Percentiles rank a stretch among this genome's conserved stretches.
phyloP scores from a whole-genome alignment of 1,140 invertebrate genomes.

The Olivierus martensii region DNA sequence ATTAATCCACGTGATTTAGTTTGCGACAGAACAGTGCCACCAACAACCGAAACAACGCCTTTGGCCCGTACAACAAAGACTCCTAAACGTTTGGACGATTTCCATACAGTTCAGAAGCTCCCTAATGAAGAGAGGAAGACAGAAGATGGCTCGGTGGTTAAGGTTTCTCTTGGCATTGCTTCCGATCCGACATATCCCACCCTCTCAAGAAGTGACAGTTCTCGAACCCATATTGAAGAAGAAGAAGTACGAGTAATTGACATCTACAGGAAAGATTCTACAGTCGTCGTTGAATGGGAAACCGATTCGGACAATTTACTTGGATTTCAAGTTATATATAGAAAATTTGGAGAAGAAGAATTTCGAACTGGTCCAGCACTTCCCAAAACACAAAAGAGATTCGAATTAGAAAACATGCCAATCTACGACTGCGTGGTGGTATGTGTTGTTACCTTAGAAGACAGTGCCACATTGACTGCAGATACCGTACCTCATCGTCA shows the following conservation, averaged over 20 bases:
- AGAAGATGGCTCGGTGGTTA: neutral
- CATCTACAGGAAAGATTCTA: conserved; percentile 43
- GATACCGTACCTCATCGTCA: conserved; percentile 70
- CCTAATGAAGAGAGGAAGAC: neutral
- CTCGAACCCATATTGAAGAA: neutral
- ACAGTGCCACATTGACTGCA: conserved; percentile 51
- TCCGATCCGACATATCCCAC: neutral
- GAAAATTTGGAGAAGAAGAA: conserved; percentile 73
- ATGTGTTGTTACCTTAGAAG: conserved; percentile 63
- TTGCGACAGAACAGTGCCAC: conserved; percentile 16
- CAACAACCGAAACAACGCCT: conserved; percentile 5
- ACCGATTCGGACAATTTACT: conserved; percentile 63
- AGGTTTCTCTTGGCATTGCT: neutral
- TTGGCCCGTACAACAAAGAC: conserved; percentile 12
- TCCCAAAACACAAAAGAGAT: conserved; percentile 71
- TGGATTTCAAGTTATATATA: conserved; percentile 75
- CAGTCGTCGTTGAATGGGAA: conserved; percentile 82
- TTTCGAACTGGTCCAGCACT: conserved; percentile 78
- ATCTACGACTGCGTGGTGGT: conserved; percentile 81
- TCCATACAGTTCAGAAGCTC: neutral
- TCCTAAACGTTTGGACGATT: conserved; percentile 1
- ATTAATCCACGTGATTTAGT: conserved; percentile 47
- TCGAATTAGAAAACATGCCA: conserved; percentile 82
- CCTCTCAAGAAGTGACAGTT: neutral
- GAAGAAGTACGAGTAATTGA: conserved; percentile 49